These are phyloP conservation scores for Ceyx cyanopectus DNA, from an alignment of 2,113 vertebrate species.

Conservation along the genomic window DNA sequence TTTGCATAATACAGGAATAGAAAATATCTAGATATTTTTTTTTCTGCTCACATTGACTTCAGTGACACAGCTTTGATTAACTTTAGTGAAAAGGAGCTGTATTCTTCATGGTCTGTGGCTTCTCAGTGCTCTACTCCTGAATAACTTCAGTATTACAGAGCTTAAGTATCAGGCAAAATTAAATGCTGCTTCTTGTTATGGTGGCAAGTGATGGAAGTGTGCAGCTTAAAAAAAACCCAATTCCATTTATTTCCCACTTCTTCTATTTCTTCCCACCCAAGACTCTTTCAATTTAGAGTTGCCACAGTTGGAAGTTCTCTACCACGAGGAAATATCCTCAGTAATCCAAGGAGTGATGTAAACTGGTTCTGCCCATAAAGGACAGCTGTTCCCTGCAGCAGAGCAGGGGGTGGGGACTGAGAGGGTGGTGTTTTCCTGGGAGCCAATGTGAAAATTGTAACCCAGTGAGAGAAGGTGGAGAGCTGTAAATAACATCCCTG, in stretches of 20 bases:
- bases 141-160: background rate
- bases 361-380: background rate
- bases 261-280: background rate
- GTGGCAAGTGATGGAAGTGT: background rate
- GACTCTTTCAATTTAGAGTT: background rate
- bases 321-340: background rate
- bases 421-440: background rate
- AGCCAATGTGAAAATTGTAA: background rate
- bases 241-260: background rate
- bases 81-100: background rate
- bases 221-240: background rate
- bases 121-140: background rate
- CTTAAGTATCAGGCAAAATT: background rate
- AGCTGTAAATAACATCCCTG: background rate
- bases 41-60: constrained; percentile 5
- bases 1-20: constrained; percentile 21
- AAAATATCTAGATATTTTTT: constrained; percentile 1
- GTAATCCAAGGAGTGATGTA: background rate
- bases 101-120: constrained; percentile 12
- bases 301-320: background rate
- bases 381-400: background rate
- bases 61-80: constrained; percentile 29
- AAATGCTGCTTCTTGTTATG: background rate
- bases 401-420: background rate
- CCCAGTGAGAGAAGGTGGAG: background rate